These are phyloP conservation scores for Dromiciops gliroides DNA, from an alignment of 2,113 vertebrate species.

Conservation along the genomic window DNA sequence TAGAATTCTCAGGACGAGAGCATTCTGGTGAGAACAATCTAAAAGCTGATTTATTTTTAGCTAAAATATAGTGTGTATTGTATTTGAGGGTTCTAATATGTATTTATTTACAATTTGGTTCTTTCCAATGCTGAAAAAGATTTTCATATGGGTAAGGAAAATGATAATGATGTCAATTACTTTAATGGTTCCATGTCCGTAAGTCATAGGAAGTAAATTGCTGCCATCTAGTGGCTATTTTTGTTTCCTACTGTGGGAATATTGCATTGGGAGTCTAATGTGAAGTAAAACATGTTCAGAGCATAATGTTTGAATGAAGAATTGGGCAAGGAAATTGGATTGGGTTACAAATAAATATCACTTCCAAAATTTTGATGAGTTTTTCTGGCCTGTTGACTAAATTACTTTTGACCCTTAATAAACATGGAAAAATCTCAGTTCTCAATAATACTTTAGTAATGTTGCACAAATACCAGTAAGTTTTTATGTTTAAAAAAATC, in stretches of 20 bases:
- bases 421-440: not conserved
- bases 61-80: conserved; percentile 19
- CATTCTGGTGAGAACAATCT: conserved; percentile 90
- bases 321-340: conserved; percentile 1
- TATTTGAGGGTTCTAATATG: conserved; percentile 23
- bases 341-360: not conserved
- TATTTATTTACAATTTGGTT: conserved; percentile 26
- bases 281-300: conserved; percentile 4
- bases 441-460: not conserved
- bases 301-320: conserved; percentile 26
- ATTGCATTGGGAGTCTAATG: conserved; percentile 24
- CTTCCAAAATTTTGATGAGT: not conserved
- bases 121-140: conserved; percentile 1
- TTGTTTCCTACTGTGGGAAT: conserved; percentile 35
- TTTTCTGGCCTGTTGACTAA: conserved; percentile 2
- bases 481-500: conserved; percentile 25
- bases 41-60: conserved; percentile 50
- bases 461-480: not conserved
- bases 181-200: conserved; percentile 31
- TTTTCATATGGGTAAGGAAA: conserved; percentile 30
- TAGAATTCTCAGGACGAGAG: conserved; percentile 93
- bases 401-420: not conserved
- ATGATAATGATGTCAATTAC: conserved; percentile 19
- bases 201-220: conserved; percentile 30
- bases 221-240: conserved; percentile 38